A percentile compares a stretch with the other conserved stretches of the same genome.
Evolutionary conservation across 2,888 invertebrate species (phyloP).

Genomic region (Fissipunctia ypsillon): DNA sequence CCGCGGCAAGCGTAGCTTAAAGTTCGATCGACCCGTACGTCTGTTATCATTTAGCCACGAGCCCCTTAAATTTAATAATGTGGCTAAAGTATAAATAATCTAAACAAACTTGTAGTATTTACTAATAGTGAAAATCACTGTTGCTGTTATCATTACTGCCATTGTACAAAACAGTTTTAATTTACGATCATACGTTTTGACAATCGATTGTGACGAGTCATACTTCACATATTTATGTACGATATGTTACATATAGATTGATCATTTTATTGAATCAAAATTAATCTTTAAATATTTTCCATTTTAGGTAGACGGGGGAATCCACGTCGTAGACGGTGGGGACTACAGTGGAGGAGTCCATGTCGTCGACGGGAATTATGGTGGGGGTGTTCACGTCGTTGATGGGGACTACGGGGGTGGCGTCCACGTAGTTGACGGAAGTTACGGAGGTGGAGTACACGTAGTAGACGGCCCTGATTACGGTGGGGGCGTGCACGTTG

Average conservation of each 20-base stretch:
- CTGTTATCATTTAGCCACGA: no score
- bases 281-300: neutral
- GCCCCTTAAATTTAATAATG: no score
- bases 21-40: no score
- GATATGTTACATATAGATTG: neutral
- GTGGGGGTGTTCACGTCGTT: neutral
- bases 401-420: constrained; percentile 23
- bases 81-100: no score
- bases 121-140: neutral
- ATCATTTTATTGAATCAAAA: neutral
- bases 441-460: constrained; percentile 33
- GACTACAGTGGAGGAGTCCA: constrained; percentile 8
- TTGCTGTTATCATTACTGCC: neutral
- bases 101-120: no score
- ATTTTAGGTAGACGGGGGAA: constrained; percentile 39
- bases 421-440: constrained; percentile 21
- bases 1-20: no score
- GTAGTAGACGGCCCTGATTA: constrained; percentile 44
- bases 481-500: constrained; percentile 61
- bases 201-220: neutral
- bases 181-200: neutral
- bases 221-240: neutral
- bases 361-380: neutral
- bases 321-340: constrained; percentile 30
- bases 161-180: neutral